Percentiles rank a stretch among this genome's conserved stretches.
These are phyloP conservation scores for Macquaria australasica DNA, from an alignment of 2,113 vertebrate species.

Conservation along the genomic window DNA sequence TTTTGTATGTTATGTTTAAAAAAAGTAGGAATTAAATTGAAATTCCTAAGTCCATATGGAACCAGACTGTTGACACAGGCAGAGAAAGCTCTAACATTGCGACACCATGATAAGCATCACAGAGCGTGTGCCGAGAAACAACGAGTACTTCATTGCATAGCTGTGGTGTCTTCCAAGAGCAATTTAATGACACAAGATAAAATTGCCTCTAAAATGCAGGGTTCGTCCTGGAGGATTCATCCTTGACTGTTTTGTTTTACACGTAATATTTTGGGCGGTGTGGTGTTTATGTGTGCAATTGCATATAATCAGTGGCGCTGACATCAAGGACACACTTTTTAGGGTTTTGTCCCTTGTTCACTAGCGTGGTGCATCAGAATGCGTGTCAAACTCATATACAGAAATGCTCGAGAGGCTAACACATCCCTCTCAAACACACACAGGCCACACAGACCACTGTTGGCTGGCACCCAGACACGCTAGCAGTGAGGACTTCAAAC, in stretches of 20 bases:
- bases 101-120: constrained; percentile 34
- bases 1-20: not conserved
- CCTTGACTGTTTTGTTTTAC: constrained; percentile 16
- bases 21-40: not conserved
- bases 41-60: constrained; percentile 1
- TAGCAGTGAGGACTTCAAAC: constrained; percentile 62
- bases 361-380: constrained; percentile 9
- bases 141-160: constrained; percentile 13
- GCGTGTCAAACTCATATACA: constrained; percentile 29
- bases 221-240: constrained; percentile 17
- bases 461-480: constrained; percentile 60
- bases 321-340: not conserved
- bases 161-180: constrained; percentile 33
- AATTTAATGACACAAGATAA: constrained; percentile 42
- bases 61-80: constrained; percentile 26
- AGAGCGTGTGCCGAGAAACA: not conserved
- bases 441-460: constrained; percentile 15
- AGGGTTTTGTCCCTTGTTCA: constrained; percentile 33
- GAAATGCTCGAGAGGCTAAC: constrained; percentile 21
- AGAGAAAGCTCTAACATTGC: constrained; percentile 23
- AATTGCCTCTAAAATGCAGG: constrained; percentile 37
- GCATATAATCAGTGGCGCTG: constrained; percentile 11
- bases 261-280: not conserved
- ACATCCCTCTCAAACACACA: constrained; percentile 12
- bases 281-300: not conserved